phyloP scores from a whole-genome alignment of 2,888 invertebrate genomes.

The Leucozona laternaria region DNA sequence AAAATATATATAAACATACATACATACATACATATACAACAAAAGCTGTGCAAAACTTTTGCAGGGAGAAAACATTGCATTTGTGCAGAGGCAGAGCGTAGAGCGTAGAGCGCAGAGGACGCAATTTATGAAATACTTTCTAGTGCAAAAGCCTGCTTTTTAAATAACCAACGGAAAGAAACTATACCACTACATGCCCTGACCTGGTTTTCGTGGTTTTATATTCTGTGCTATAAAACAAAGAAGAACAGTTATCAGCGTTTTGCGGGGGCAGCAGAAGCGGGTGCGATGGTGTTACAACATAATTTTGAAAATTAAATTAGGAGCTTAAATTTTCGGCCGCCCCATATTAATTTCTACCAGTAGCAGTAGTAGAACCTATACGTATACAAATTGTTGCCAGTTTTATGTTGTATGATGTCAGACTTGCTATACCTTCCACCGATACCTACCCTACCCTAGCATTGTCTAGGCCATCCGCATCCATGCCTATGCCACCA shows the following conservation, averaged over 20 bases:
- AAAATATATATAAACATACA: slow-evolving; percentile 10
- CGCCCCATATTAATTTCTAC: not conserved
- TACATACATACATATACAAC: not conserved
- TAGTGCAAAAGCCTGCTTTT: slow-evolving; percentile 34
- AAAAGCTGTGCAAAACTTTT: slow-evolving; percentile 52
- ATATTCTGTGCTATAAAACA: slow-evolving; percentile 33
- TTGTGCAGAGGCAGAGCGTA: too few relatives aligned
- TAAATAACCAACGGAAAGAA: slow-evolving; percentile 50
- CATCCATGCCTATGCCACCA: too few relatives aligned
- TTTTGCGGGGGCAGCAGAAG: not conserved
- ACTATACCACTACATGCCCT: slow-evolving; percentile 40
- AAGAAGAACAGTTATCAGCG: slow-evolving; percentile 27
- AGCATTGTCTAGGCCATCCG: not conserved
- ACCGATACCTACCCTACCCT: too few relatives aligned
- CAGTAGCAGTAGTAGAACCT: too few relatives aligned
- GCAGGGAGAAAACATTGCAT: slow-evolving; percentile 21
- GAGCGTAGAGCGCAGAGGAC: too few relatives aligned
- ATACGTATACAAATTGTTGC: slow-evolving; percentile 1
- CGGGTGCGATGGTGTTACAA: slow-evolving; percentile 30
- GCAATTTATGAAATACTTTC: slow-evolving; percentile 52
- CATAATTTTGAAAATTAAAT: slow-evolving; percentile 39
- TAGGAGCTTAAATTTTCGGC: slow-evolving; percentile 38
- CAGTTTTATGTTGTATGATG: slow-evolving; percentile 2
- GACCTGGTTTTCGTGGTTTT: slow-evolving; percentile 57
- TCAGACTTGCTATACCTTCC: not conserved